Conservation (phyloP, 1,140 invertebrate genomes). For the Lysiphlebus fabarum region DNA sequence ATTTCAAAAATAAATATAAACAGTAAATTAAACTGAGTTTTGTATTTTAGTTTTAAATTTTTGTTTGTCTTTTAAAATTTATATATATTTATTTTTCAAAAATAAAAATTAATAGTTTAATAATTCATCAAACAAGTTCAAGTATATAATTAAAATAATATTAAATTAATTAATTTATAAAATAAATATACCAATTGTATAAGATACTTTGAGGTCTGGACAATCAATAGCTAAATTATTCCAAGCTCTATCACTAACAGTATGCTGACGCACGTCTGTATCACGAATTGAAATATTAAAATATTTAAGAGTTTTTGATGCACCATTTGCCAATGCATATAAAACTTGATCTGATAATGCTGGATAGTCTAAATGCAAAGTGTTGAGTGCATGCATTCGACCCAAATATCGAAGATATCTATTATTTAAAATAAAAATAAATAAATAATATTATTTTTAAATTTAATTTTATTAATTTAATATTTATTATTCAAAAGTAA, state of each 20-base stretch:
- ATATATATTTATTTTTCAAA: too few relatives aligned
- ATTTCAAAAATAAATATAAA: too few relatives aligned
- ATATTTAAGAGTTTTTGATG: constrained; percentile 35
- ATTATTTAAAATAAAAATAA: too few relatives aligned
- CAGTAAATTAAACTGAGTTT: too few relatives aligned
- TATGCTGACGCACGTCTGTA: constrained; percentile 48
- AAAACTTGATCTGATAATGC: constrained; percentile 49
- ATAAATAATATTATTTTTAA: constrained; percentile 1
- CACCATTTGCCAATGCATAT: constrained; percentile 38
- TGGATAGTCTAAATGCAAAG: constrained; percentile 49
- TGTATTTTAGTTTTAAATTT: too few relatives aligned
- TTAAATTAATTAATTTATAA: background rate
- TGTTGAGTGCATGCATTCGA: constrained; percentile 38
- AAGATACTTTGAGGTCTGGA: constrained; percentile 45
- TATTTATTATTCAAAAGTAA: background rate
- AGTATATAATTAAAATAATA: background rate
- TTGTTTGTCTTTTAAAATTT: too few relatives aligned
- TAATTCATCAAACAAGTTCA: background rate
- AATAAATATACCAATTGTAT: constrained; percentile 43
- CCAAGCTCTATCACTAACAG: constrained; percentile 44
- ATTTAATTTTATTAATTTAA: background rate
- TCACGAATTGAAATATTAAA: constrained; percentile 46
- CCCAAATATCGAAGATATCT: constrained; percentile 45
- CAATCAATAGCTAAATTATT: constrained; percentile 42
- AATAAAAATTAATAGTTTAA: too few relatives aligned